Evolutionary conservation across 2,888 invertebrate genomes (phyloP), one percentile per base, ranked within the genome.

Genomic region (Limnephilus lunatus): DNA sequence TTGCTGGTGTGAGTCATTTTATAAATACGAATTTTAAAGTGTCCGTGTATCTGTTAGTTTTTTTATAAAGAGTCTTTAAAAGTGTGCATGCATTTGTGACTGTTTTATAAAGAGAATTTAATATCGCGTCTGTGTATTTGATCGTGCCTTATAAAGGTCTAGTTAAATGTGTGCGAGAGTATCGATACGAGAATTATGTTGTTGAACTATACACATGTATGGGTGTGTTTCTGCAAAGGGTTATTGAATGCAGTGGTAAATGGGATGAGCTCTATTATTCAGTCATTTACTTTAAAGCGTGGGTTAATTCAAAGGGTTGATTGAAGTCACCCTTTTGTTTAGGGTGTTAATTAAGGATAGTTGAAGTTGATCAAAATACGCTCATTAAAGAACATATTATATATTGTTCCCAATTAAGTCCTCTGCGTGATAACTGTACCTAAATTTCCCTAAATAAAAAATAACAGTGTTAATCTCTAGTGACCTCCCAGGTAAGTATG

Each of bases 1-100:
- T 19, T 90, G 82, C 81, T 31, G 4, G 85, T 91, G 90, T 92
- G 48, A 44, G 86, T 86, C 35, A 7, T 68, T 68, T 68, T 68
- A 68, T 68, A 68, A 68, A 68, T 25, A 68, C 53, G 68, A 68
- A 68, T 9, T 68, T 68, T 68, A 25, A 68, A 68, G 9, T n/a
- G 68, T 9, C 68, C 2, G 25, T 25, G 68, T 68, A 7, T 68
- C 9, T 68, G 68, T 68, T 53, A 19, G 53, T 19, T 19, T 15
- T 53, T 53, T 53, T 53, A 53, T 53, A 53, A 53, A 53, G 53
- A 53, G 19, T 4, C 53, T 19, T n/a, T 53, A 14, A 53, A 11
- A 53, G 53, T 53, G 53, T 53, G 1, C 15, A 15, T 48, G 48
- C 15, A 48, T 48, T 15, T 15, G 53, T 19, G 44, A 48, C 19